Evolutionary conservation across 2,888 invertebrate species (phyloP).

Genomic region (Agriopis leucophaearia): DNA sequence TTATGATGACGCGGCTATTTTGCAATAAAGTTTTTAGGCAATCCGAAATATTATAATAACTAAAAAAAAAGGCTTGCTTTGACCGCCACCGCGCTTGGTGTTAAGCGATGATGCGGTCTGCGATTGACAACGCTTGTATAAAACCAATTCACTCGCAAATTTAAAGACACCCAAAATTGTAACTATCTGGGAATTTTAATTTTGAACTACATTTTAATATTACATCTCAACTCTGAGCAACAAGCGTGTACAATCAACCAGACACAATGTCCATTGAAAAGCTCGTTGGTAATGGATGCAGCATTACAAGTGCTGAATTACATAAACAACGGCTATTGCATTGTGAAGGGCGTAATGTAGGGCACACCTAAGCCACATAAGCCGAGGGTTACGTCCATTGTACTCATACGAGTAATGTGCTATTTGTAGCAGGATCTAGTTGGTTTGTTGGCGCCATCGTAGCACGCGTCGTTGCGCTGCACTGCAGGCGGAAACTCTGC

Average conservation of each 20-base stretch:
- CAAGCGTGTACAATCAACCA: slow-evolving; percentile 4
- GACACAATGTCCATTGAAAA: slow-evolving; percentile 12
- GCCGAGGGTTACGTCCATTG: slow-evolving; percentile 45
- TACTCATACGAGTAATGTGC: slow-evolving; percentile 15
- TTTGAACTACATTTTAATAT: no score
- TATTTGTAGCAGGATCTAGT: slow-evolving; percentile 21
- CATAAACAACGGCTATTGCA: slow-evolving; percentile 54
- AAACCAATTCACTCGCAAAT: no score
- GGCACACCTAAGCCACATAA: slow-evolving; percentile 49
- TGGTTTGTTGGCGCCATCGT: slow-evolving; percentile 34
- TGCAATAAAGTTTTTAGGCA: background rate
- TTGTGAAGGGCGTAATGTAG: slow-evolving; percentile 61
- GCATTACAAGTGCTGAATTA: slow-evolving; percentile 53
- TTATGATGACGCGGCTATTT: background rate
- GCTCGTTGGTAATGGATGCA: slow-evolving; percentile 34
- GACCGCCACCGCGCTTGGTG: no score
- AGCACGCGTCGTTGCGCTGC: slow-evolving; percentile 31
- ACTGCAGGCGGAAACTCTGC: slow-evolving; percentile 7
- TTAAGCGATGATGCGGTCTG: no score
- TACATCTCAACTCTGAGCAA: background rate
- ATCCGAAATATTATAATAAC: background rate
- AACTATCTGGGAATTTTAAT: no score
- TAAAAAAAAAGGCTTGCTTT: no score
- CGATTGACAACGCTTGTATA: no score
- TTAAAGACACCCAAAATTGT: no score